Conservation (phyloP, 2,888 invertebrate genomes). For the Lottia scabra region DNA sequence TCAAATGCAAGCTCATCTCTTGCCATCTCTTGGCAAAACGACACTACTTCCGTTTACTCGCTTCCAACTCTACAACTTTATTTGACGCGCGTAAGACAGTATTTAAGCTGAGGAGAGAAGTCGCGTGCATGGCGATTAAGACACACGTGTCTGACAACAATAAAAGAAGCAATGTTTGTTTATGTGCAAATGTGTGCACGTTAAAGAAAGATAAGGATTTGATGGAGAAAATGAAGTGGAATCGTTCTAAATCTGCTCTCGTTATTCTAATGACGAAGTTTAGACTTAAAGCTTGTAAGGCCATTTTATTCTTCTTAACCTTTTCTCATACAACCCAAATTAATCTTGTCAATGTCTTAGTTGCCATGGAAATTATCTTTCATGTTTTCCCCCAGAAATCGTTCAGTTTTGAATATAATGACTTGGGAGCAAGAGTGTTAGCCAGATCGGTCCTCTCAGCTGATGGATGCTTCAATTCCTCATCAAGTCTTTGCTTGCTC, state of each 20-base stretch:
- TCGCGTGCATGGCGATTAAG: not conserved
- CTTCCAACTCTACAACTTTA: not conserved
- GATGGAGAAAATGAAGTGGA: not conserved
- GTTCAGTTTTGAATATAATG: not conserved
- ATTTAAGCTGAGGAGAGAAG: not conserved
- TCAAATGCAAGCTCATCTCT: not conserved
- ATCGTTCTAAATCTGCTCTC: not conserved
- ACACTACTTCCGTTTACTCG: not conserved
- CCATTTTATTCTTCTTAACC: not conserved
- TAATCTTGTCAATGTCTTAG: constrained; percentile 5
- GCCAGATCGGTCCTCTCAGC: not conserved
- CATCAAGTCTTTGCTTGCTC: not conserved
- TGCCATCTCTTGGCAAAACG: not conserved
- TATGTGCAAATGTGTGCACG: constrained; percentile 28
- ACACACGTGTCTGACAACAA: not conserved
- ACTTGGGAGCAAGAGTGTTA: not conserved
- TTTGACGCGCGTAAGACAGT: not conserved
- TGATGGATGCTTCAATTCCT: not conserved
- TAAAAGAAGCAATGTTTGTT: constrained; percentile 22
- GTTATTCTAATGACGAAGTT: constrained; percentile 1
- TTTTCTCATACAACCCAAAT: not conserved
- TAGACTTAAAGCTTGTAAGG: not conserved
- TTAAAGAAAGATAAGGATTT: not conserved
- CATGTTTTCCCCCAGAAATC: not conserved
- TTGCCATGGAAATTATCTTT: constrained; percentile 5